A percentile compares a stretch with the other conserved stretches of the same genome.
Evolutionary conservation across 2,888 invertebrate genomes (phyloP).

Genomic region (Eupithecia pulchellata): DNA sequence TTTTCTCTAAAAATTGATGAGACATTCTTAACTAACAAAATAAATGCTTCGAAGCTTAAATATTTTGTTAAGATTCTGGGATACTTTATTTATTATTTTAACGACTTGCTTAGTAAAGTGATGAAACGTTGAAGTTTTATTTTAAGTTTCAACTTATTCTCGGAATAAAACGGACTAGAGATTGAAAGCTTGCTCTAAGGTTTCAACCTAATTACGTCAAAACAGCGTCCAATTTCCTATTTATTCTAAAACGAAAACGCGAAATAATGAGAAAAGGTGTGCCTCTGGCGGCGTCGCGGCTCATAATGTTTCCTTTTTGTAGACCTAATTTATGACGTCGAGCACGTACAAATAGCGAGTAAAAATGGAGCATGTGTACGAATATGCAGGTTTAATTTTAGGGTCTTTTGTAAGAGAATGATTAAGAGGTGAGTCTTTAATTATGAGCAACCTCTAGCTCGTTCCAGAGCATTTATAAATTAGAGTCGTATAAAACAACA

Average conservation of each 20-base stretch:
- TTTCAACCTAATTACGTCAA: conserved; percentile 32
- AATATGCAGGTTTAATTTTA: conserved; percentile 78
- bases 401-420: conserved; percentile 72
- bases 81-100: conserved; percentile 22
- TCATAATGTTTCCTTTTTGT: conserved; percentile 75
- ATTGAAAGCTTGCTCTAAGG: conserved; percentile 13
- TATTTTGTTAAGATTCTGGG: conserved; percentile 44
- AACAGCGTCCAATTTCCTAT: conserved; percentile 57
- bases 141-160: neutral
- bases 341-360: conserved; percentile 62
- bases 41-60: conserved; percentile 27
- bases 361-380: conserved; percentile 71
- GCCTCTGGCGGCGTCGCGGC: conserved; percentile 64
- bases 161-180: neutral
- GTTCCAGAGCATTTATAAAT: conserved; percentile 60
- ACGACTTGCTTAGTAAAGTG: neutral
- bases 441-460: conserved; percentile 67
- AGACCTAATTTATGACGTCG: conserved; percentile 76
- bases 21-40: neutral
- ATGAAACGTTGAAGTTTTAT: neutral
- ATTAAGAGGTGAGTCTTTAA: conserved; percentile 75
- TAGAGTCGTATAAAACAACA: conserved; percentile 62
- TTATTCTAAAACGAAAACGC: conserved; percentile 60
- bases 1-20: conserved; percentile 26
- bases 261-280: conserved; percentile 69